Percentiles rank a stretch among this genome's conserved stretches.
These are phyloP conservation scores for Tachypleus tridentatus DNA, from an alignment of 1,140 invertebrate genomes.

Conservation along the genomic window DNA sequence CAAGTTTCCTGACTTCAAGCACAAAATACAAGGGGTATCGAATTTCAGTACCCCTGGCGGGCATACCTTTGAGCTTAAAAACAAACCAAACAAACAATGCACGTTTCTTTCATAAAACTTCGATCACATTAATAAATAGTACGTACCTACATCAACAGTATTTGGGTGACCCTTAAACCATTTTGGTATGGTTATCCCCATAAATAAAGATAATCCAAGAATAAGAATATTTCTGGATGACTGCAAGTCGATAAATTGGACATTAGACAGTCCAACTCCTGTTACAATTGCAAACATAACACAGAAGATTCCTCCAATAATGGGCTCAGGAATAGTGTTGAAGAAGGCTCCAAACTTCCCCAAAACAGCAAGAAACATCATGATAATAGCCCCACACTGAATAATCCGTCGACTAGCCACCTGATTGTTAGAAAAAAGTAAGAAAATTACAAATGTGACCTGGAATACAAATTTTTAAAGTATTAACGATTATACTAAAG, in stretches of 20 bases:
- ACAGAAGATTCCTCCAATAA: slow-evolving; percentile 73
- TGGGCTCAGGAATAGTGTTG: slow-evolving; percentile 72
- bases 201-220: slow-evolving; percentile 71
- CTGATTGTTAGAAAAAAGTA: neutral
- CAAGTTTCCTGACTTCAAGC: too few species aligned
- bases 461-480: too few species aligned
- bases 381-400: slow-evolving; percentile 43
- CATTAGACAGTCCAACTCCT: slow-evolving; percentile 63
- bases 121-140: too few species aligned
- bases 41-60: too few species aligned
- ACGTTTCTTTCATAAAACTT: too few species aligned
- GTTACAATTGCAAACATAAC: slow-evolving; percentile 76
- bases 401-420: slow-evolving; percentile 10
- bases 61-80: too few species aligned
- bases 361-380: slow-evolving; percentile 64
- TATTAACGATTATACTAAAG: too few species aligned
- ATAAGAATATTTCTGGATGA: slow-evolving; percentile 69
- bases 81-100: too few species aligned
- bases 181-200: slow-evolving; percentile 59
- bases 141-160: slow-evolving; percentile 15
- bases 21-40: too few species aligned
- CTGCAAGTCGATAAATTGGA: slow-evolving; percentile 68
- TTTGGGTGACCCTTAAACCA: slow-evolving; percentile 55
- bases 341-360: slow-evolving; percentile 73
- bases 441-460: too few species aligned